These are phyloP conservation scores for Myotis lucifugus DNA, from an alignment of 2,113 vertebrate species.

Conservation along the genomic window DNA sequence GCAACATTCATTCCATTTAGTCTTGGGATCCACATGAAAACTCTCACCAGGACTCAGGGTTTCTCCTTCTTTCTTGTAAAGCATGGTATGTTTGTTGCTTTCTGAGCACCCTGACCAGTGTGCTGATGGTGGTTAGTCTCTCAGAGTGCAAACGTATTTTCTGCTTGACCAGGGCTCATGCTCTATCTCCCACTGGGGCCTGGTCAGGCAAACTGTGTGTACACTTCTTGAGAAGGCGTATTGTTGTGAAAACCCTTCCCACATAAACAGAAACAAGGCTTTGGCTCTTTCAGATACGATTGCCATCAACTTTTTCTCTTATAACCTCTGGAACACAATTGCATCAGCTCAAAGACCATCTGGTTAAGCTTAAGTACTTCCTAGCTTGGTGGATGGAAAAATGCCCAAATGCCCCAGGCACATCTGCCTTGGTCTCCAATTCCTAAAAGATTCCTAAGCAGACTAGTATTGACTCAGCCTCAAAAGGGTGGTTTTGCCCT, in stretches of 20 bases:
- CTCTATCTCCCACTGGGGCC: background rate
- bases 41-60: background rate
- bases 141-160: background rate
- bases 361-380: background rate
- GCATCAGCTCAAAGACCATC: constrained; percentile 55
- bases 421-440: background rate
- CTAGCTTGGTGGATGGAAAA: background rate
- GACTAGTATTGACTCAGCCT: background rate
- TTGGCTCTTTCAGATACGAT: background rate
- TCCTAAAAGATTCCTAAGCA: background rate
- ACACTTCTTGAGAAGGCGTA: background rate
- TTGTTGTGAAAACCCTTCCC: constrained; percentile 67
- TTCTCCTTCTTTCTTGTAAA: background rate
- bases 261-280: constrained; percentile 52
- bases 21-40: background rate
- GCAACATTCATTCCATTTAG: background rate
- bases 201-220: constrained; percentile 1
- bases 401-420: background rate
- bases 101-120: background rate
- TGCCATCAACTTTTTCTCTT: constrained; percentile 69
- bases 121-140: background rate
- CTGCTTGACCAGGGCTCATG: background rate
- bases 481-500: background rate
- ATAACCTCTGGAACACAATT: constrained; percentile 67
- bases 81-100: accelerated